These are phyloP conservation scores for Sacculina carcini DNA, from an alignment of 2,888 invertebrate species.

Conservation along the genomic window DNA sequence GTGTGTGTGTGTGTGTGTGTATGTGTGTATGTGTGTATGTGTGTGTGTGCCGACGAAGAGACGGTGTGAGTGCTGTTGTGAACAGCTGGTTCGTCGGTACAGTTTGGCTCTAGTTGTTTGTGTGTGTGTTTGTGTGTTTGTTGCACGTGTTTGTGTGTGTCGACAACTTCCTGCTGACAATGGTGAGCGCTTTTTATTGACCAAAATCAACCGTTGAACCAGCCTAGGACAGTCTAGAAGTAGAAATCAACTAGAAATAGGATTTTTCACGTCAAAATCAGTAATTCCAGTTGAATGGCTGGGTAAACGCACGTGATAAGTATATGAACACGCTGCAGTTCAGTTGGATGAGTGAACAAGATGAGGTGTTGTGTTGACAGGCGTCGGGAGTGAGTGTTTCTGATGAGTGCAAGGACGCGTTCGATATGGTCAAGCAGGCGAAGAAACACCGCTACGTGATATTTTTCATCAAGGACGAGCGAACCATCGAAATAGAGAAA, in stretches of 20 bases:
- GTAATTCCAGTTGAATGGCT: too few species aligned
- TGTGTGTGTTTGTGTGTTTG: background rate
- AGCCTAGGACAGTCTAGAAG: too few species aligned
- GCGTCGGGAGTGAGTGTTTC: constrained; percentile 92
- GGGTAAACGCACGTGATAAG: too few species aligned
- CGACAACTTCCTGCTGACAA: too few species aligned
- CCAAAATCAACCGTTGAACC: too few species aligned
- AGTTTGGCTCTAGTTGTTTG: background rate
- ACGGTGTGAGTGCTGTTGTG: background rate
- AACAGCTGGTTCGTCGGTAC: background rate
- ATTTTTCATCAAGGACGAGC: constrained; percentile 83
- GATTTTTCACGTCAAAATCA: too few species aligned
- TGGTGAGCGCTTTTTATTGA: too few species aligned
- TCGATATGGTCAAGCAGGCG: constrained; percentile 91
- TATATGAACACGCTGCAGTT: background rate
- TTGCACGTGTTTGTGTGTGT: too few species aligned
- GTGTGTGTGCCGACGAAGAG: background rate
- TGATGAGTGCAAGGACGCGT: constrained; percentile 77
- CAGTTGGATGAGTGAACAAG: background rate
- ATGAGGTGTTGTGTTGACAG: constrained; percentile 23
- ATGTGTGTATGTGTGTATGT: background rate
- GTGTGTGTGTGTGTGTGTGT: background rate
- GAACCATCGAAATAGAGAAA: constrained; percentile 80
- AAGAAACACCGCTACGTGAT: constrained; percentile 92
- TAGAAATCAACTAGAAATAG: too few species aligned